A percentile compares a stretch with the other conserved stretches of the same genome.
Evolutionary conservation across 2,797 vertebrate genomes (phyloP).

Genomic region (Alectoris magna): DNA sequence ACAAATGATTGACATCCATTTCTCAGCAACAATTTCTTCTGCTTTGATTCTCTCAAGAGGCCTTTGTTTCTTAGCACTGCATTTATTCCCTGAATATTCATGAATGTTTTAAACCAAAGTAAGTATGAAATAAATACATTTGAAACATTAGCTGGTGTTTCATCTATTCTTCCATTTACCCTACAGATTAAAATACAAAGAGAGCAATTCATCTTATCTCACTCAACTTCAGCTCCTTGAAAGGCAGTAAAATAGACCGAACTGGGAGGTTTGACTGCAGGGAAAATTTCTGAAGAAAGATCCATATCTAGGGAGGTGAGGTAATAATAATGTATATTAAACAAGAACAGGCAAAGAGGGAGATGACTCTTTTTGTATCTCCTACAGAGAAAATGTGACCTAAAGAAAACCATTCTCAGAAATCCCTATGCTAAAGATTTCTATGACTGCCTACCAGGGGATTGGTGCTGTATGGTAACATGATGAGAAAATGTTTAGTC

Average conservation of each 20-base stretch:
- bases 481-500: background rate
- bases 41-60: background rate
- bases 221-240: background rate
- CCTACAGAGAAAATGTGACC: background rate
- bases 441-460: background rate
- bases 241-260: background rate
- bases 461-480: background rate
- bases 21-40: background rate
- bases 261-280: background rate
- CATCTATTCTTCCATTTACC: background rate
- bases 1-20: background rate
- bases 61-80: background rate
- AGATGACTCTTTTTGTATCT: background rate
- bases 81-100: conserved; percentile 7
- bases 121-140: background rate
- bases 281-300: background rate
- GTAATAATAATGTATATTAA: background rate
- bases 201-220: background rate
- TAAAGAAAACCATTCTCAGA: background rate
- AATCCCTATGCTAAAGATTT: background rate
- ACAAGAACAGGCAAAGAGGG: background rate
- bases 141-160: background rate
- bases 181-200: background rate
- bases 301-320: background rate
- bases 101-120: conserved; percentile 6